These are phyloP conservation scores for Ciconia stormi DNA, from an alignment of 2,113 vertebrate species.

Conservation along the genomic window DNA sequence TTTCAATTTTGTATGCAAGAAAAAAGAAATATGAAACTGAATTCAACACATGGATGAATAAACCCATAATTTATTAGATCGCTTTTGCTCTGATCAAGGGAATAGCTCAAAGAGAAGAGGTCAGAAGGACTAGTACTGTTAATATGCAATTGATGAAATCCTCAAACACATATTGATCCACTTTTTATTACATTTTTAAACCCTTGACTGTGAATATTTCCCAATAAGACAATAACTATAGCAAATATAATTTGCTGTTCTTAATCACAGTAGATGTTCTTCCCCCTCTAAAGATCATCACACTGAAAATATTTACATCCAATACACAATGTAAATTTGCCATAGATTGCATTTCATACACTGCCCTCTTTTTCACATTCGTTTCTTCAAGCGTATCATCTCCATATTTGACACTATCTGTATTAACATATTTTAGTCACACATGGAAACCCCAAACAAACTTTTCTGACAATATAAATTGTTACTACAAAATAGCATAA, in stretches of 20 bases:
- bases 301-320: constrained; percentile 46
- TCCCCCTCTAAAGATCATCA: constrained; percentile 39
- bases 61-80: constrained; percentile 66
- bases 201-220: constrained; percentile 67
- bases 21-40: constrained; percentile 30
- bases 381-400: not conserved
- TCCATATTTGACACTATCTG: constrained; percentile 34
- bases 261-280: constrained; percentile 65
- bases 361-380: not conserved
- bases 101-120: constrained; percentile 67
- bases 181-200: constrained; percentile 77
- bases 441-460: constrained; percentile 27
- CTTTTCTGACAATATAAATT: constrained; percentile 36
- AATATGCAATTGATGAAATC: constrained; percentile 74
- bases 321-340: constrained; percentile 24
- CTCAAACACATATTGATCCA: constrained; percentile 74
- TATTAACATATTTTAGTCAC: constrained; percentile 49
- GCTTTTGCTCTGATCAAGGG: constrained; percentile 57
- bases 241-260: constrained; percentile 73
- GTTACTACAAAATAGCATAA: constrained; percentile 32
- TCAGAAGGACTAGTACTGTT: constrained; percentile 65
- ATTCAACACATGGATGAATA: constrained; percentile 43
- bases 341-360: constrained; percentile 3
- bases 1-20: constrained; percentile 1
- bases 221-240: constrained; percentile 72